These are phyloP conservation scores for Eubasilissa regina DNA, from an alignment of 1,140 invertebrate genomes.

Conservation along the genomic window DNA sequence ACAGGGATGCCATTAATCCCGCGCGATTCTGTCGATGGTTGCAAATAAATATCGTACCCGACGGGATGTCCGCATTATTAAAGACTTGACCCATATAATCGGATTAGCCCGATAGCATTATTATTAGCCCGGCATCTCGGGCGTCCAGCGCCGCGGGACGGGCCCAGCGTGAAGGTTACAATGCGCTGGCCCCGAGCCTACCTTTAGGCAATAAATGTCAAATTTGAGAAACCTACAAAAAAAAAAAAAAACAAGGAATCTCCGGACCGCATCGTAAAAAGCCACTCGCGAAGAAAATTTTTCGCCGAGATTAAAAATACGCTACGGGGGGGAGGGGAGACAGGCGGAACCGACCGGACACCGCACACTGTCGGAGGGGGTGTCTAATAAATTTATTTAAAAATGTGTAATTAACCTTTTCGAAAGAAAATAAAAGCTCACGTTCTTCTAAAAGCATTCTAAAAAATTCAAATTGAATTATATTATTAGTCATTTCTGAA, in stretches of 20 bases:
- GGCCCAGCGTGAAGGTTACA: conserved; percentile 29
- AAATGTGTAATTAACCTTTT: conserved; percentile 3
- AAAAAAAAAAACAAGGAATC: conserved; percentile 38
- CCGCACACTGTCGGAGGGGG: not conserved
- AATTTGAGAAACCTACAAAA: conserved; percentile 37
- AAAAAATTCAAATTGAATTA: too few species aligned
- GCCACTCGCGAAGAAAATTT: conserved; percentile 20
- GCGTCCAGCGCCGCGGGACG: not conserved
- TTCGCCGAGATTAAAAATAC: conserved; percentile 19
- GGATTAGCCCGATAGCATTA: conserved; percentile 16
- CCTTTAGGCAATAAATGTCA: conserved; percentile 32
- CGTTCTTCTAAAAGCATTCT: too few species aligned
- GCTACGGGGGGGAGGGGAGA: not conserved
- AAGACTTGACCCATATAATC: conserved; percentile 22
- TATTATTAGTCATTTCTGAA: too few species aligned
- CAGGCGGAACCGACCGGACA: not conserved
- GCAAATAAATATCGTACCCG: conserved; percentile 2
- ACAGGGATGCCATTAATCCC: conserved; percentile 15
- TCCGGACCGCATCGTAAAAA: conserved; percentile 24
- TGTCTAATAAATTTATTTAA: conserved; percentile 17
- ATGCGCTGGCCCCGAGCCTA: not conserved
- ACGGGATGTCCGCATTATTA: conserved; percentile 13
- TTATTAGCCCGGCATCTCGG: conserved; percentile 8
- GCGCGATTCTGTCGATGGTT: not conserved
- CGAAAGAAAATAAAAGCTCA: too few species aligned